Evolutionary conservation across 2,888 invertebrate species (phyloP).

Genomic region (Chloroclystis v-ata): DNA sequence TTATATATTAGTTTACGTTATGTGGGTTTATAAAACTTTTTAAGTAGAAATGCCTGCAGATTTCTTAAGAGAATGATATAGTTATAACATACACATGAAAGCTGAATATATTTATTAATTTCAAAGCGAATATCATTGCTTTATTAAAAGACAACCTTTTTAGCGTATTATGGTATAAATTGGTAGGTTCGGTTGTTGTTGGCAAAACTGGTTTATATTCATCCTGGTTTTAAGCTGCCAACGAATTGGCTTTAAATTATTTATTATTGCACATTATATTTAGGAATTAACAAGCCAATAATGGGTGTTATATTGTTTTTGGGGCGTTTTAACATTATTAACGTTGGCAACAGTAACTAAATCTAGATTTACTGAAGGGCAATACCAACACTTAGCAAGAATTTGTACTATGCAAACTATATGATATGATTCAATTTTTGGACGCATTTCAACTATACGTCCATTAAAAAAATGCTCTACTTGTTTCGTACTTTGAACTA

Average conservation of each 20-base stretch:
- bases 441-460: constrained; percentile 24
- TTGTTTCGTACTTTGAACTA: constrained; percentile 19
- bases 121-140: constrained; percentile 65
- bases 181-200: constrained; percentile 25
- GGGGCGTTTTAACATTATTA: neutral
- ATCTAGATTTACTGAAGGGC: constrained; percentile 11
- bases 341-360: constrained; percentile 5
- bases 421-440: constrained; percentile 43
- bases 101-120: constrained; percentile 56
- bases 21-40: neutral
- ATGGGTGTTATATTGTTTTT: neutral
- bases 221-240: constrained; percentile 1
- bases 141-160: constrained; percentile 53
- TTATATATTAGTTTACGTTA: neutral
- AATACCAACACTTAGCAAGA: constrained; percentile 22
- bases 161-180: constrained; percentile 31
- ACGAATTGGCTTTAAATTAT: no score
- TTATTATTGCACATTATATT: no score
- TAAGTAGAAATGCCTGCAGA: constrained; percentile 51
- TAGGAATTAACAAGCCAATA: neutral
- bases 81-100: constrained; percentile 62
- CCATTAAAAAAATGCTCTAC: constrained; percentile 16
- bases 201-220: constrained; percentile 25
- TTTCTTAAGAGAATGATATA: constrained; percentile 35
- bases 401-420: constrained; percentile 52